Conservation (phyloP, 2,888 invertebrate species). For the Schizaphis graminum region DNA sequence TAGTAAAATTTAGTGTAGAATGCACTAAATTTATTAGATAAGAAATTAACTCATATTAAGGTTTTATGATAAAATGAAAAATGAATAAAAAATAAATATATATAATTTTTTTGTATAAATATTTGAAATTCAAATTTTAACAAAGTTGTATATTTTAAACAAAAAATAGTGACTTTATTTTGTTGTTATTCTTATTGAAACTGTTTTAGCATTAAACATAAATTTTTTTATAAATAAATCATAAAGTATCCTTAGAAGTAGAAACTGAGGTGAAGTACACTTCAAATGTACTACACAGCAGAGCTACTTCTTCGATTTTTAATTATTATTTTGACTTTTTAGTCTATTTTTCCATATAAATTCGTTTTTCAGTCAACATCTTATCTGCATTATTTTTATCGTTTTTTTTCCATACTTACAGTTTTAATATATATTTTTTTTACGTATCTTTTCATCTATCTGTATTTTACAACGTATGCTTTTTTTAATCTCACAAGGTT, state of each 20-base stretch:
- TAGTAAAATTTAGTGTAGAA: background rate
- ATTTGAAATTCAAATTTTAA: slow-evolving; percentile 61
- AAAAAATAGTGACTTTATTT: too few relatives aligned
- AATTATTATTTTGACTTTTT: background rate
- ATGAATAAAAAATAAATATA: background rate
- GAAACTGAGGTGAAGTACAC: background rate
- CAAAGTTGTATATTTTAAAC: too few relatives aligned
- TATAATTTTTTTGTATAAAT: background rate
- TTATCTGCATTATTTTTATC: background rate
- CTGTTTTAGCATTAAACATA: background rate
- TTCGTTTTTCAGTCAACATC: background rate
- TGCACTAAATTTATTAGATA: background rate
- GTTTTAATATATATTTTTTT: background rate
- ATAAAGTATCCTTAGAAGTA: background rate
- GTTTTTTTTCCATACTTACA: background rate
- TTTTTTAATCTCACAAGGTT: slow-evolving; percentile 72
- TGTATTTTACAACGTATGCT: background rate
- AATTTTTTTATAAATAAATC: background rate
- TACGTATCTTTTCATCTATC: background rate
- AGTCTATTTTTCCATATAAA: background rate
- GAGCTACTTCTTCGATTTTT: background rate
- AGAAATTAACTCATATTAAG: background rate
- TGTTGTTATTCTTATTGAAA: too few relatives aligned
- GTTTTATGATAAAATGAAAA: background rate
- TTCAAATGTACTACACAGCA: background rate